Base-by-base conservation (phyloP, 2,888 invertebrate genomes). In the Rhamphomyia laevipes region DNA sequence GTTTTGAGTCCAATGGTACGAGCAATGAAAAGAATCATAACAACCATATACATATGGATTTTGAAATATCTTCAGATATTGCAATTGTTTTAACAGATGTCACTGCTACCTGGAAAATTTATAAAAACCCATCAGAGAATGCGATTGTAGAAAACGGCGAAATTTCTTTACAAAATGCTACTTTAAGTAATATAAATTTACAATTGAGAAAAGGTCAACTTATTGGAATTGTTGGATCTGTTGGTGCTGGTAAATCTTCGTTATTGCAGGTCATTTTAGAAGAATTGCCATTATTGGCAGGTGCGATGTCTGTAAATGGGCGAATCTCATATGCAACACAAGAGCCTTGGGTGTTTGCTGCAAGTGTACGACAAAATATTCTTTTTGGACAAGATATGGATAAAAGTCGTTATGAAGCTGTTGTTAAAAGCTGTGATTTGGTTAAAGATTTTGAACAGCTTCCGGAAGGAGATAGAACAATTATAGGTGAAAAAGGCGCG, bases 341-440 rank as follows among this genome's bases (percentile, higher is more conserved):
- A 68, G 87, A 91, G 63, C 79, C 92, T 9, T 93, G 92, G 92
- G 77, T 86, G 0, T 86, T 85, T 63, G 81, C 81, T 1, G 78
- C 80, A 15, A 82, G 85, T 2, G 76, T 93, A 2, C 73, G 85
- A 45, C 87, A 90, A 62, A 93, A 93, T 68, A 88, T 93, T 58
- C 66, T 86, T n/a, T 92, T 93, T 65, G 91, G 91, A 1, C 69
- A 54, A 43, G 53, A 53, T 30, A 51, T 53, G 46, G 60, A 69
- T 43, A 59, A 63, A 50, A 51, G 59, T 6, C 60, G 61, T 10
- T 74, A 73, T 57, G 61, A 63, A 33, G 51, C 60, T 30, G 68
- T 73, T 0, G 60, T 77, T 1, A 68, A 61, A 50, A 71, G 60
- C 0, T 74, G 73, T 54, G 69, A 72, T 1, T 59, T 74, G 4